phyloP scores from a whole-genome alignment of 2,888 invertebrate species.

The Ischnura elegans region DNA sequence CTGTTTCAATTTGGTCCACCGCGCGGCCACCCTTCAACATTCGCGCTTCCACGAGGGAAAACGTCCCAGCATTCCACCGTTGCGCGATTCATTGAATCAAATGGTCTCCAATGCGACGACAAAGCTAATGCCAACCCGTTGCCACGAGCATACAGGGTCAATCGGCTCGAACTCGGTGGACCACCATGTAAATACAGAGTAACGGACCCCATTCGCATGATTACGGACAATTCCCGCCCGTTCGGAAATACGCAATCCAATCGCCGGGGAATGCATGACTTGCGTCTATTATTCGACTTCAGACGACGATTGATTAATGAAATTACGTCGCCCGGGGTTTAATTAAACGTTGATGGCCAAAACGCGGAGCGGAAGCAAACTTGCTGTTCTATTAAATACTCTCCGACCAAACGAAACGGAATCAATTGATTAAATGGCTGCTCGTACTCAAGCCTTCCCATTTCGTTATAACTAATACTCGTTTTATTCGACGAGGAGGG shows the following conservation, averaged over 20 bases:
- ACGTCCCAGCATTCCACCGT: neutral
- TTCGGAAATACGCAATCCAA: neutral
- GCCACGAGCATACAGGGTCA: neutral
- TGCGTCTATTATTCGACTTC: neutral
- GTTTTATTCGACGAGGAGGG: no score
- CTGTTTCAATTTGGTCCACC: neutral
- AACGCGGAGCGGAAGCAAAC: neutral
- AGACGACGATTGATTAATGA: neutral
- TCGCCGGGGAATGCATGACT: no score
- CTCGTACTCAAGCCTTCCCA: neutral
- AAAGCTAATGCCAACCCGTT: neutral
- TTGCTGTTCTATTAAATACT: neutral
- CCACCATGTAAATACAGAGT: neutral
- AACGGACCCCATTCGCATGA: neutral
- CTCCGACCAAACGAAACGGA: neutral
- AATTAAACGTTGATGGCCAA: neutral
- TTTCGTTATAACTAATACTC: no score
- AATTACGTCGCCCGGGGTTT: neutral
- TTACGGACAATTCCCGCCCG: neutral
- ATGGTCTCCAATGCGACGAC: neutral
- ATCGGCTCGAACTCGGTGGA: neutral
- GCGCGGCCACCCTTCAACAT: no score
- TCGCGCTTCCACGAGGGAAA: neutral
- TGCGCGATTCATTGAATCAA: neutral
- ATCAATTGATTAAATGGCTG: neutral